phyloP scores from a whole-genome alignment of 1,140 invertebrate genomes.

The Sminthurinus signatus region DNA sequence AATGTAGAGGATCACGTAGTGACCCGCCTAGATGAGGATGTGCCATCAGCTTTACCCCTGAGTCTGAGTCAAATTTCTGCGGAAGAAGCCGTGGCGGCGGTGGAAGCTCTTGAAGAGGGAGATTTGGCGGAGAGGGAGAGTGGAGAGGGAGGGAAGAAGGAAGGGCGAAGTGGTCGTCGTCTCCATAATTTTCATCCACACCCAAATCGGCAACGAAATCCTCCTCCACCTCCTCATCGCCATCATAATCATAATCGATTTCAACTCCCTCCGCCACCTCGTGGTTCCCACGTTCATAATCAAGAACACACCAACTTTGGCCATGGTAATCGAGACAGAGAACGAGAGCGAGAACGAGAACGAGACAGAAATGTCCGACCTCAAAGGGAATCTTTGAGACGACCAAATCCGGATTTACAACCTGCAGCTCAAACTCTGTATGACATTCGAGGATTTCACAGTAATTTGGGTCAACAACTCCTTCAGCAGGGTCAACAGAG shows the following conservation, averaged over 20 bases:
- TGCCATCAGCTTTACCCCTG: neutral
- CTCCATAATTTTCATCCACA: neutral
- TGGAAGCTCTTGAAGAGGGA: constrained; percentile 6
- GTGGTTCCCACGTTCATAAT: no score
- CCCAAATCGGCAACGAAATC: neutral
- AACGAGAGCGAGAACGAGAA: no score
- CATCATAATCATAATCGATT: neutral
- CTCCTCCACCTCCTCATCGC: constrained; percentile 9
- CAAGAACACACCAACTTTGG: neutral
- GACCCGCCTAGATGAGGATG: no score
- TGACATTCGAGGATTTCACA: constrained; percentile 37
- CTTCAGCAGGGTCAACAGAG: neutral
- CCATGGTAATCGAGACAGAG: no score
- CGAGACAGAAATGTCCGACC: neutral
- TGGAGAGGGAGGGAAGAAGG: neutral
- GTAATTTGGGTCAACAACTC: constrained; percentile 19
- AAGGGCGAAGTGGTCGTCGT: neutral
- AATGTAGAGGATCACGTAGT: no score
- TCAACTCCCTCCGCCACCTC: neutral
- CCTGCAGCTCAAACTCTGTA: constrained; percentile 37
- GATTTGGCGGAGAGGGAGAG: neutral
- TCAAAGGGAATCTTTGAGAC: neutral
- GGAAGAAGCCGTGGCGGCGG: constrained; percentile 6
- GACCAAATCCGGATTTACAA: constrained; percentile 14
- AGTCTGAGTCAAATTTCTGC: constrained; percentile 3